phyloP scores from a whole-genome alignment of 1,140 invertebrate species.

The Drosophila sp. region DNA sequence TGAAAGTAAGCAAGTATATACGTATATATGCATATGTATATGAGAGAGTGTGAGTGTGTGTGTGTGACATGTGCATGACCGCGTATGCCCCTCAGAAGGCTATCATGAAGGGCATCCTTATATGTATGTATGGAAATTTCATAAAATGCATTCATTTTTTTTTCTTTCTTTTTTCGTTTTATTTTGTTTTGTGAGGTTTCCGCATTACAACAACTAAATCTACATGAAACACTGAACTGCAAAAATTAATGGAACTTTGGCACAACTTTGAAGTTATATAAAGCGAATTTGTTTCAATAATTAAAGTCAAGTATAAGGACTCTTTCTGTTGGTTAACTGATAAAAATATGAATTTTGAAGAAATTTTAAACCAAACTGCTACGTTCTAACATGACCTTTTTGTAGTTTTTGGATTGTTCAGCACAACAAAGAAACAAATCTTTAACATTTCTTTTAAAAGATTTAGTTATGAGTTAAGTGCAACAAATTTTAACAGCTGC shows the following conservation, averaged over 20 bases:
- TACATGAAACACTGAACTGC: conserved; percentile 38
- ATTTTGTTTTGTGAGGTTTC: conserved; percentile 70
- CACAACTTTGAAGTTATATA: no score
- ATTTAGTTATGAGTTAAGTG: no score
- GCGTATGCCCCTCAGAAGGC: conserved; percentile 75
- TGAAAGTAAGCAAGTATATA: conserved; percentile 68
- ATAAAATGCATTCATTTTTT: conserved; percentile 70
- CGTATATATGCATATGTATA: conserved; percentile 5
- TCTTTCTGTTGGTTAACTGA: no score
- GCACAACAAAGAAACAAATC: no score
- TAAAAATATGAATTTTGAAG: no score
- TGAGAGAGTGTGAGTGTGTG: conserved; percentile 11
- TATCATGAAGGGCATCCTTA: conserved; percentile 77
- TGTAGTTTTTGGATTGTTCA: no score
- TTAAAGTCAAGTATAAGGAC: no score
- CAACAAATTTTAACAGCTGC: no score
- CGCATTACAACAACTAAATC: conserved; percentile 55
- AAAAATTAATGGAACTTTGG: not conserved
- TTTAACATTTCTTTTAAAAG: no score
- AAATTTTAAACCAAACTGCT: no score
- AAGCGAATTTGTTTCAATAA: no score
- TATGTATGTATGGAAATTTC: conserved; percentile 76
- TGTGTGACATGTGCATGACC: conserved; percentile 57
- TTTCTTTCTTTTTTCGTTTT: conserved; percentile 25
- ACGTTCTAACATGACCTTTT: no score